Percentiles rank a stretch among this genome's conserved stretches.
These are phyloP conservation scores for Drosophila ambigua DNA, from an alignment of 1,140 invertebrate genomes.

Conservation along the genomic window DNA sequence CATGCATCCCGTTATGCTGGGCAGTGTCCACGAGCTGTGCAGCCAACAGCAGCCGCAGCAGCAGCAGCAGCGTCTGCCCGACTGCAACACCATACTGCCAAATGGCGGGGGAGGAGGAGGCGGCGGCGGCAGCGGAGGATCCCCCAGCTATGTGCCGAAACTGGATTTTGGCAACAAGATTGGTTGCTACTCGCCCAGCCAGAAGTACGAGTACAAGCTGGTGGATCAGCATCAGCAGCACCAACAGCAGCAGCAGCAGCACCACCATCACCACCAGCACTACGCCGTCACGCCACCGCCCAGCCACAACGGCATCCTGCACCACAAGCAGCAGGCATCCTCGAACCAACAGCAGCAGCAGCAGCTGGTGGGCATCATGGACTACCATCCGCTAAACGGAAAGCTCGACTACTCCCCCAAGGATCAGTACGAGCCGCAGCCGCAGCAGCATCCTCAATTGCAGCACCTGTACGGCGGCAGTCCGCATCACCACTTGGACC, in stretches of 20 bases:
- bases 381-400: slow-evolving; percentile 72
- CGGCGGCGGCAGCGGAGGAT: slow-evolving; percentile 45
- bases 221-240: slow-evolving; percentile 63
- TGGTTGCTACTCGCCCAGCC: slow-evolving; percentile 81
- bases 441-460: slow-evolving; percentile 46
- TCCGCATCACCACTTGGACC: slow-evolving; percentile 58
- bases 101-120: slow-evolving; percentile 52
- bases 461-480: slow-evolving; percentile 71
- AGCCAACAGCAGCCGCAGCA: slow-evolving; percentile 58
- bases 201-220: slow-evolving; percentile 82
- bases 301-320: slow-evolving; percentile 67
- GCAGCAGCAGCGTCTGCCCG: slow-evolving; percentile 71
- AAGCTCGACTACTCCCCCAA: slow-evolving; percentile 81
- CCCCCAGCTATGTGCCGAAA: slow-evolving; percentile 76
- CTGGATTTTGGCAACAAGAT: slow-evolving; percentile 78
- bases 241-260: slow-evolving; percentile 53
- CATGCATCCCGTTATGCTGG: slow-evolving; percentile 88
- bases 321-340: slow-evolving; percentile 58
- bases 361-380: slow-evolving; percentile 69
- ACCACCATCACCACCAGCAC: slow-evolving; percentile 51
- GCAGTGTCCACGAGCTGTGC: slow-evolving; percentile 72
- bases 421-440: slow-evolving; percentile 72
- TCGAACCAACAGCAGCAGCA: slow-evolving; percentile 58
- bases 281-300: slow-evolving; percentile 67
- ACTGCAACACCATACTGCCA: slow-evolving; percentile 80